phyloP scores from a whole-genome alignment of 2,888 invertebrate genomes.

The Nomada goodeniana region DNA sequence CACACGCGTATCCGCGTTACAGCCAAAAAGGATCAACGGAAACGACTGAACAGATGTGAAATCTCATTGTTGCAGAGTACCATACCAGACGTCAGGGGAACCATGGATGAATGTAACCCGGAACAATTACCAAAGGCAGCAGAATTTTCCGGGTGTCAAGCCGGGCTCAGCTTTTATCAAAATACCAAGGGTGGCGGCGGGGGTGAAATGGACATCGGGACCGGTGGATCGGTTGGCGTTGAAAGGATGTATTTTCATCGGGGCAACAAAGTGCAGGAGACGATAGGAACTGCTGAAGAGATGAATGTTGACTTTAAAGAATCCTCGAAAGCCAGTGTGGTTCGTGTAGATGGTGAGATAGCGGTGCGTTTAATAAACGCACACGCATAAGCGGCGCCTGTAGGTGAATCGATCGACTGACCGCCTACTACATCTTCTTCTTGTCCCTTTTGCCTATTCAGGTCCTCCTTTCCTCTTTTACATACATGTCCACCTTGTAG shows the following conservation, averaged over 20 bases:
- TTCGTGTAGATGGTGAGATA: constrained; percentile 57
- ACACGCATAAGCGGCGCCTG: constrained; percentile 31
- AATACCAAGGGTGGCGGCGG: constrained; percentile 1
- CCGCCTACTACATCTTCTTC: not conserved
- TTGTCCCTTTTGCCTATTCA: constrained; percentile 11
- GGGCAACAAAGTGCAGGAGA: constrained; percentile 5
- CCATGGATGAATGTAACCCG: not conserved
- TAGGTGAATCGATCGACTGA: constrained; percentile 26
- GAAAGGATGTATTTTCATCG: constrained; percentile 40
- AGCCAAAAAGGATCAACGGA: too few relatives aligned
- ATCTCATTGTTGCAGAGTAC: not conserved
- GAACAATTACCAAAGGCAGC: constrained; percentile 27
- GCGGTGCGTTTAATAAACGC: constrained; percentile 61
- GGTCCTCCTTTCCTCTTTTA: not conserved
- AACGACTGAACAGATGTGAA: not conserved
- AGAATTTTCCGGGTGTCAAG: constrained; percentile 17
- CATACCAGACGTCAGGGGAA: not conserved
- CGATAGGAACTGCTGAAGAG: constrained; percentile 33
- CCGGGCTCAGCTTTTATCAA: constrained; percentile 26
- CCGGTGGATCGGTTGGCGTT: constrained; percentile 7
- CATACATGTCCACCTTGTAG: not conserved
- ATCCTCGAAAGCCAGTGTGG: constrained; percentile 31
- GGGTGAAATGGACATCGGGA: constrained; percentile 2
- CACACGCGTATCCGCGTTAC: too few relatives aligned
- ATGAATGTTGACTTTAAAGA: constrained; percentile 63